Evolutionary conservation across 2,797 vertebrate genomes (phyloP), one percentile per base, ranked within the genome.

Genomic region (Bufotes viridis): DNA sequence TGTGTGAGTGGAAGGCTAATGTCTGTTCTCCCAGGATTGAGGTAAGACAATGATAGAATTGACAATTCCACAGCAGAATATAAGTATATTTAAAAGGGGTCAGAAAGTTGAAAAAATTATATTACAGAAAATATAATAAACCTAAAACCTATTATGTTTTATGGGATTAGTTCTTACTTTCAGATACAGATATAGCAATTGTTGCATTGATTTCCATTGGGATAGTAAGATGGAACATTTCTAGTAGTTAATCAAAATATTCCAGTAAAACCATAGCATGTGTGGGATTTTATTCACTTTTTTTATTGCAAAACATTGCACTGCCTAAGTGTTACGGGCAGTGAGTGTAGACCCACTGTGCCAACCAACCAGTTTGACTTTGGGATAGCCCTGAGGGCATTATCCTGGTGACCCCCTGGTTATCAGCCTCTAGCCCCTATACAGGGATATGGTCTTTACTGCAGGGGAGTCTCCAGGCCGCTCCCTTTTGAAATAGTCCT

Each of bases 11-110:
- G 24, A 84, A 57, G 26, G 55, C 69, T 84, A 84, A 49, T 75
- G 57, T 61, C 70, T 84, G 70, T 84, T 84, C 82, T 75, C 70
- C 57, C 20, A 34, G 70, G 70, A 84, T 75, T 42, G 26, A 75
- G 57, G 82, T 84, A 57, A 84, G 57, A 75, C 70, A 84, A 42
- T 84, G 70, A 84, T 84, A 55, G 70, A 84, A 84, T 84, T 84
- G 29, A 22, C 82, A 74, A 61, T 61, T 84, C 70, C 57, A n/a
- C 82, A 75, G 55, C 29, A 84, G 82, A 84, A 84, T 60, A 84
- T 26, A 84, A 60, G 20, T 84, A 75, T 60, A 83, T 83, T 72
- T 83, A 83, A 83, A 83, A 67, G 15, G 26, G 63, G 51, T 72
- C 51, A 58, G 15, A 84, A 84, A 60, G 67, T 74, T 74, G n/a